These are phyloP conservation scores for Corydoras sp. DNA, from an alignment of 2,113 vertebrate species.

Conservation along the genomic window DNA sequence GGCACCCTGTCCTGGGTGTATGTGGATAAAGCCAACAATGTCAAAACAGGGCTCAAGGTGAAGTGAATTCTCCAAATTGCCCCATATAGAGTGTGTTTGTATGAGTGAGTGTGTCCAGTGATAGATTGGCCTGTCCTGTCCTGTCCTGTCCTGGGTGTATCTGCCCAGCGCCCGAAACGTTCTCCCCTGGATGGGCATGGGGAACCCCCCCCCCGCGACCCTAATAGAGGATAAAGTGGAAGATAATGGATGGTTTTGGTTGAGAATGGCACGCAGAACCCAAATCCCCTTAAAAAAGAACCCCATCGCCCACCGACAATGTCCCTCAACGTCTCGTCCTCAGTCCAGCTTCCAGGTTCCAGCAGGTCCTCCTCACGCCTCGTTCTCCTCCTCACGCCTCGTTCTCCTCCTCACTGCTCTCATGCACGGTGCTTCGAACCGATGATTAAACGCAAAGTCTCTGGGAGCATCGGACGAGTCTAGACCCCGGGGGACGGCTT, in stretches of 20 bases:
- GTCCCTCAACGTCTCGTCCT: conserved; percentile 29
- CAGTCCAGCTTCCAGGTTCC: conserved; percentile 6
- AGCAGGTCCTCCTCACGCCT: conserved; percentile 21
- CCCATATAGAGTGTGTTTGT: no score
- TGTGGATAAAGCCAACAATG: no score
- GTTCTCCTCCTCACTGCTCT: conserved; percentile 52
- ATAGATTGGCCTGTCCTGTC: no score
- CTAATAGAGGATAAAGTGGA: no score
- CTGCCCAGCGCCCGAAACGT: no score
- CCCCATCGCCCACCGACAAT: conserved; percentile 10
- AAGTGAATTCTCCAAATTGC: no score
- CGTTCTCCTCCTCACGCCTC: conserved; percentile 8
- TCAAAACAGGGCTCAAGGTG: not conserved
- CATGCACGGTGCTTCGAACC: conserved; percentile 87
- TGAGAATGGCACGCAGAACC: conserved; percentile 80
- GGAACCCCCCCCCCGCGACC: no score
- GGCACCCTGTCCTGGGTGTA: no score
- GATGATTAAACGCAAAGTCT: conserved; percentile 75
- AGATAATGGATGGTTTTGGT: conserved; percentile 57
- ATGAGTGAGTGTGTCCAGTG: no score
- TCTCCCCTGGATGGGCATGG: no score
- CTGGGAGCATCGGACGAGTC: conserved; percentile 64
- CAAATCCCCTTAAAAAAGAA: conserved; percentile 52
- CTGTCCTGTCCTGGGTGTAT: no score
- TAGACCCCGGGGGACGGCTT: conserved; percentile 95